Evolutionary conservation across 2,888 invertebrate species (phyloP).

Genomic region (Mechanitis messenoides): DNA sequence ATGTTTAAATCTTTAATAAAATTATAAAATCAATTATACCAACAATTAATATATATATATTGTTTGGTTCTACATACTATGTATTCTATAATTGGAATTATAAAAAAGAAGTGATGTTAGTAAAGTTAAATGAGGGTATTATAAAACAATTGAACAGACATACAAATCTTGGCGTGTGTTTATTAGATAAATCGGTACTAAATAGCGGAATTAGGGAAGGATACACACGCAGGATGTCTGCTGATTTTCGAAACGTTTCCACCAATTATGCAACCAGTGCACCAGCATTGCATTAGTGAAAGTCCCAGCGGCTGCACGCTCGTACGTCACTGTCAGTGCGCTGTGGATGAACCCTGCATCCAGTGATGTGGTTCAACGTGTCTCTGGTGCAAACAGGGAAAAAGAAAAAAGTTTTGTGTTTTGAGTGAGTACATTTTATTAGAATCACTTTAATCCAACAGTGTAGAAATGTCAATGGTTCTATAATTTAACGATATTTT

Average conservation of each 20-base stretch:
- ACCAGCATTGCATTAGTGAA: slow-evolving; percentile 45
- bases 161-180: no score
- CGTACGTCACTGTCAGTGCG: slow-evolving; percentile 32
- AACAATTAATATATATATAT: no score
- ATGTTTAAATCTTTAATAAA: no score
- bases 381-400: slow-evolving; percentile 50
- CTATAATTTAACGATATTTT: no score
- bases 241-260: slow-evolving; percentile 59
- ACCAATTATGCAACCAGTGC: slow-evolving; percentile 44
- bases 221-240: slow-evolving; percentile 47
- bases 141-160: no score
- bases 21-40: no score
- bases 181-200: not conserved
- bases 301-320: slow-evolving; percentile 37
- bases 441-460: not conserved
- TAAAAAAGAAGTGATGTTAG: no score
- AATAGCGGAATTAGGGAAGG: slow-evolving; percentile 37
- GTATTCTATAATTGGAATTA: no score
- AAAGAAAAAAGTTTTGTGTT: slow-evolving; percentile 49
- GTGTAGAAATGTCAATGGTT: no score
- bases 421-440: slow-evolving; percentile 49
- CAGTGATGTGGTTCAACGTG: slow-evolving; percentile 54
- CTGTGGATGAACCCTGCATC: slow-evolving; percentile 27
- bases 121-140: no score
- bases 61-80: no score